These are phyloP conservation scores for Cheilosia scutellata DNA, from an alignment of 2,888 invertebrate genomes.

Conservation along the genomic window DNA sequence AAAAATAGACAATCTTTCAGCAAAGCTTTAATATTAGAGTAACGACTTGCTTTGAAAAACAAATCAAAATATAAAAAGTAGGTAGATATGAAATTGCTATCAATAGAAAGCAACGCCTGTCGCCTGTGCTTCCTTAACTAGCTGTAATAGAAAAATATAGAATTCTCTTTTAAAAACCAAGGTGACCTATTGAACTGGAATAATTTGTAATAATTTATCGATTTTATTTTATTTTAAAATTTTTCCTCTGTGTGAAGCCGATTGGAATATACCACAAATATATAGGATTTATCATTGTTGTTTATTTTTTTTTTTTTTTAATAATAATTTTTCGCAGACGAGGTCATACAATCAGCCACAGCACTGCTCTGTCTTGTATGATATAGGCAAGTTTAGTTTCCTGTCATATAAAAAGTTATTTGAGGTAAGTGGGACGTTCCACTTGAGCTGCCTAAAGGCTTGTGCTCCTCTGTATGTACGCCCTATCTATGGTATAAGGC, in stretches of 20 bases:
- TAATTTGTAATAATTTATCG: constrained; percentile 65
- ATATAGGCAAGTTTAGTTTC: not conserved
- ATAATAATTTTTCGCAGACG: not conserved
- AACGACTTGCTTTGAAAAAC: constrained; percentile 11
- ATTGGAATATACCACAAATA: constrained; percentile 48
- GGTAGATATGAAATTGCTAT: not conserved
- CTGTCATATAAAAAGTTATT: constrained; percentile 3
- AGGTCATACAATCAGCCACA: not conserved
- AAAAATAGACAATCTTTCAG: not conserved
- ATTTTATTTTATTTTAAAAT: constrained; percentile 63
- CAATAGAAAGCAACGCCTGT: constrained; percentile 2
- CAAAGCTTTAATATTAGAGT: not conserved
- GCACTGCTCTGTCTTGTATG: not conserved
- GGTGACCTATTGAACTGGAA: constrained; percentile 58
- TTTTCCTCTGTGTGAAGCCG: constrained; percentile 50
- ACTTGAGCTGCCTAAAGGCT: not conserved
- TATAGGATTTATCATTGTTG: not conserved
- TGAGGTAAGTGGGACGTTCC: not conserved
- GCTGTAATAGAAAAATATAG: not conserved
- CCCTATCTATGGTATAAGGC: not conserved
- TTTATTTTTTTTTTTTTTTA: not conserved
- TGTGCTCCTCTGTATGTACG: not conserved
- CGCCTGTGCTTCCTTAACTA: not conserved
- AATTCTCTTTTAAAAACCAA: constrained; percentile 26
- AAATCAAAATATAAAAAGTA: not conserved